phyloP scores from a whole-genome alignment of 2,797 vertebrate species.

The Acestrorhynchus altus region DNA sequence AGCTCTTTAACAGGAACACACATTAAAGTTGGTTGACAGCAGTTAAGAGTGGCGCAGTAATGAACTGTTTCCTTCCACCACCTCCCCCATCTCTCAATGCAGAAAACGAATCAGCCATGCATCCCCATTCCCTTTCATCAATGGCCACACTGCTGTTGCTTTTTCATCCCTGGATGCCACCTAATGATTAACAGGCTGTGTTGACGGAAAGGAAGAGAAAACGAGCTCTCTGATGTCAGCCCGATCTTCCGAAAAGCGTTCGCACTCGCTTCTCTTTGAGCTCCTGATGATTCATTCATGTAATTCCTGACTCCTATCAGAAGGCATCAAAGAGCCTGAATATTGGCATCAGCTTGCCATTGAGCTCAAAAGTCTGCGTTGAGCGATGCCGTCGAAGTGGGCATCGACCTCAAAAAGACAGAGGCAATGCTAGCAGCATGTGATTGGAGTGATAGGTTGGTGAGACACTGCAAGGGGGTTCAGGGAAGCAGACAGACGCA shows the following conservation, averaged over 20 bases:
- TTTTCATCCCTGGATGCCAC: constrained; percentile 55
- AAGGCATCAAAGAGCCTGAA: constrained; percentile 45
- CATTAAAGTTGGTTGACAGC: constrained; percentile 33
- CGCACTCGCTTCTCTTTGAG: constrained; percentile 24
- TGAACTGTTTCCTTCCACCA: constrained; percentile 41
- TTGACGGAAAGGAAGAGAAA: constrained; percentile 42
- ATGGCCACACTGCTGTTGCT: constrained; percentile 44
- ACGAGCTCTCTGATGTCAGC: constrained; percentile 45
- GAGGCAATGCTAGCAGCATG: neutral
- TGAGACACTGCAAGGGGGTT: neutral
- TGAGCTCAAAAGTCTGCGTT: constrained; percentile 16
- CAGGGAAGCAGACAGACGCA: neutral
- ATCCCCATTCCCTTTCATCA: constrained; percentile 56
- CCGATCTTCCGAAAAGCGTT: constrained; percentile 43
- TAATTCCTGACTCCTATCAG: constrained; percentile 38
- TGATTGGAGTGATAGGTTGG: neutral
- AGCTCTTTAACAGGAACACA: constrained; percentile 30
- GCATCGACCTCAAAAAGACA: constrained; percentile 9
- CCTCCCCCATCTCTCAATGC: constrained; percentile 28
- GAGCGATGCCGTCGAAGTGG: constrained; percentile 19
- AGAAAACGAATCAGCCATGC: constrained; percentile 40
- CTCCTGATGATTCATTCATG: constrained; percentile 40
- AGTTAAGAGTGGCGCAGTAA: constrained; percentile 39
- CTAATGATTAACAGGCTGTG: constrained; percentile 52
- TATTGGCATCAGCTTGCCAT: constrained; percentile 27